Conservation (phyloP, 1,140 invertebrate species). For the Leptonema lineaticorne region DNA sequence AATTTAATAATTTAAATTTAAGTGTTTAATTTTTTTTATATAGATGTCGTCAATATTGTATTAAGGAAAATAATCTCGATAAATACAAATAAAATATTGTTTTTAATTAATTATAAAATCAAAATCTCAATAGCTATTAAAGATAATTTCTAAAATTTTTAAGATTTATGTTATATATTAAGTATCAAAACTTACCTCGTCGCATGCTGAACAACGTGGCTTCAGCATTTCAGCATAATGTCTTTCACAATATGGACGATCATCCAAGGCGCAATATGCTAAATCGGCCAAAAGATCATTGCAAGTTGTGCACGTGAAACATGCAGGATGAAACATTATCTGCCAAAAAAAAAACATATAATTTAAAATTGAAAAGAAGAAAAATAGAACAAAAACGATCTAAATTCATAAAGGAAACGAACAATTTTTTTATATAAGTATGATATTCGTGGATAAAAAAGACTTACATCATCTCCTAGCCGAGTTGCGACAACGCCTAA, state of each 20-base stretch:
- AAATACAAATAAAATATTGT: too few species aligned
- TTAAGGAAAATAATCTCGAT: too few species aligned
- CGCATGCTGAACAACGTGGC: conserved; percentile 88
- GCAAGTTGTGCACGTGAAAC: conserved; percentile 84
- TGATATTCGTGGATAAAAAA: background rate
- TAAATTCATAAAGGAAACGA: background rate
- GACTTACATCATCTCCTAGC: conserved; percentile 53
- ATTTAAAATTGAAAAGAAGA: background rate
- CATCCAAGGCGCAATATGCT: conserved; percentile 87
- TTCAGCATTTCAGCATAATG: conserved; percentile 93
- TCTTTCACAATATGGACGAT: conserved; percentile 84
- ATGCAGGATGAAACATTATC: conserved; percentile 80
- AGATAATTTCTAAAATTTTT: background rate
- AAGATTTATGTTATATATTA: background rate
- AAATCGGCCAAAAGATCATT: conserved; percentile 87
- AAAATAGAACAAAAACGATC: conserved; percentile 40
- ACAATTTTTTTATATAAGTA: too few species aligned
- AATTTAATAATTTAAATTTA: too few species aligned
- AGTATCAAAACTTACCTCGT: conserved; percentile 75
- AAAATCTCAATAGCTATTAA: background rate
- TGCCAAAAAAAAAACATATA: conserved; percentile 44
- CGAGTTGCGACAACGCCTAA: conserved; percentile 73
- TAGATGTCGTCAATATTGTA: too few species aligned
- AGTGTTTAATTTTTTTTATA: too few species aligned
- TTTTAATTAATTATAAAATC: too few species aligned